Conservation (phyloP, 2,888 invertebrate genomes). For the Sympetrum striolatum region DNA sequence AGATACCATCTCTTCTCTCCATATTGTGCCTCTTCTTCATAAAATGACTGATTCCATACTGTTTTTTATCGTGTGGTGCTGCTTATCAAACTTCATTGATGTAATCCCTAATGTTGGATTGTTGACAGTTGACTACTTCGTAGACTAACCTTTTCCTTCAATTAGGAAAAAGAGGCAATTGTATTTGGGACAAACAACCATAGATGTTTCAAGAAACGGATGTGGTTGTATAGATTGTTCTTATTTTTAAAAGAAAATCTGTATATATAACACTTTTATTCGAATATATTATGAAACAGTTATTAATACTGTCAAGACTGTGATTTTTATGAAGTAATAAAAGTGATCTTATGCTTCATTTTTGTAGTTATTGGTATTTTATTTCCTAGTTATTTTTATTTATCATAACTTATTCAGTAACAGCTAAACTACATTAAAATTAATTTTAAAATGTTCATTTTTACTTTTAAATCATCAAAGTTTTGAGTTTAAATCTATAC, state of each 20-base stretch:
- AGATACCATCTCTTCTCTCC: conserved; percentile 24
- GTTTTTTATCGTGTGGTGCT: conserved; percentile 29
- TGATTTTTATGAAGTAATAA: conserved; percentile 44
- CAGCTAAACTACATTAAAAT: too few species aligned
- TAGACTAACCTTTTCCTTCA: conserved; percentile 31
- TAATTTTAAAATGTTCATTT: too few species aligned
- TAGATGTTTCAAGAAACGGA: conserved; percentile 24
- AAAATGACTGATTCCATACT: conserved; percentile 28
- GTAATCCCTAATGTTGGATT: conserved; percentile 32
- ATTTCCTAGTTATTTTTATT: too few species aligned
- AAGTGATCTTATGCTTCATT: conserved; percentile 40
- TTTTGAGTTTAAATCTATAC: too few species aligned
- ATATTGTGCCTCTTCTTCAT: conserved; percentile 39
- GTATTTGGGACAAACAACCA: conserved; percentile 29
- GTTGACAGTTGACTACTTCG: conserved; percentile 39
- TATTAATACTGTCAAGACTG: conserved; percentile 39
- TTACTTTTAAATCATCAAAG: too few species aligned
- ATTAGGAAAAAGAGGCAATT: conserved; percentile 22
- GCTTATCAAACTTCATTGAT: conserved; percentile 38
- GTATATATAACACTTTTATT: conserved; percentile 40
- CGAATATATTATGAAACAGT: conserved; percentile 32
- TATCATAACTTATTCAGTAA: too few species aligned
- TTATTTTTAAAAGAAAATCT: conserved; percentile 38
- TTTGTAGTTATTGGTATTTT: neutral
- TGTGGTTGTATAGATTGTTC: conserved; percentile 40